Evolutionary conservation across 1,140 invertebrate species (phyloP).

Genomic region (Drosophila kanapiae): DNA sequence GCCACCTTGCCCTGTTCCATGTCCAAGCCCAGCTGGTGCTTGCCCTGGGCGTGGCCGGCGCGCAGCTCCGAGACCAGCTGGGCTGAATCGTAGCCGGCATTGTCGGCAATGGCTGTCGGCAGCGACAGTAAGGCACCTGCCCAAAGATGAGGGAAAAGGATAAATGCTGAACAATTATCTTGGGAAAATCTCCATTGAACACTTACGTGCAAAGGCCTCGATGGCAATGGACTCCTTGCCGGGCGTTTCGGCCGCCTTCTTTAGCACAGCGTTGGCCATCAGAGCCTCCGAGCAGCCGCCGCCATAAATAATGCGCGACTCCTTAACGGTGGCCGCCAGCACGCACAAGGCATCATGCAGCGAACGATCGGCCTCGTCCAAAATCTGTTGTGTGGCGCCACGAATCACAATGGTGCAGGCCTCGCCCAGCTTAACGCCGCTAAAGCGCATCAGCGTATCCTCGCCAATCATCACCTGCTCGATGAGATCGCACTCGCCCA

Average conservation of each 20-base stretch:
- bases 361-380: slow-evolving; percentile 99
- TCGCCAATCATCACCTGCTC: slow-evolving; percentile 99
- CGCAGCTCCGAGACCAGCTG: slow-evolving; percentile 96
- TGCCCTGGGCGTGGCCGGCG: slow-evolving; percentile 94
- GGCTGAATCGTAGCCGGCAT: slow-evolving; percentile 99
- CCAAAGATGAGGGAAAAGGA: background rate
- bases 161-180: background rate
- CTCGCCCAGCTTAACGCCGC: slow-evolving; percentile 96
- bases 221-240: slow-evolving; percentile 99
- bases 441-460: slow-evolving; percentile 97
- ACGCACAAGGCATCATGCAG: slow-evolving; percentile 99
- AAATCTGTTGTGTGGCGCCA: slow-evolving; percentile 99
- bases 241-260: slow-evolving; percentile 94
- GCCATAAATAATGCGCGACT: slow-evolving; percentile 96
- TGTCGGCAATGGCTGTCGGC: slow-evolving; percentile 98
- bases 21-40: slow-evolving; percentile 93
- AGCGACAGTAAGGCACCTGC: slow-evolving; percentile 92
- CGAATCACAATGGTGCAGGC: slow-evolving; percentile 99
- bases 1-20: slow-evolving; percentile 94
- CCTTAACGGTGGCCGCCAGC: slow-evolving; percentile 96
- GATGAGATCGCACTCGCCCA: slow-evolving; percentile 97
- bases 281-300: slow-evolving; percentile 98
- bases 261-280: slow-evolving; percentile 96
- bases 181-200: background rate
- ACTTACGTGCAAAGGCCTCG: slow-evolving; percentile 94